Base-by-base conservation (phyloP, 2,888 invertebrate genomes). In the Calephelis perditalis region DNA sequence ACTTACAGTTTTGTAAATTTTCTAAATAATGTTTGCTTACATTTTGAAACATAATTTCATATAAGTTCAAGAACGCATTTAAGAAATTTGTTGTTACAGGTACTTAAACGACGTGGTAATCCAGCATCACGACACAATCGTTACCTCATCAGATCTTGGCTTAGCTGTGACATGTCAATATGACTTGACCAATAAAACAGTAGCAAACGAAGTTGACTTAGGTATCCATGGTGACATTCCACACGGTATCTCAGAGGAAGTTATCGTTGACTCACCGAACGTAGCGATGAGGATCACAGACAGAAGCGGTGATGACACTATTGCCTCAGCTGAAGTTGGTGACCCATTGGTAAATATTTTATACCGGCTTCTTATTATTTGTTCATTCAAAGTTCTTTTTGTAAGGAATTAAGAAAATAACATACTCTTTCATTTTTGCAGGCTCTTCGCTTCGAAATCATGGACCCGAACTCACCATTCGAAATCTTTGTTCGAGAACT, bases 401-500 rank as follows among this genome's bases (percentile, higher is more conserved):
- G 26, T 12, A 43, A 12, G 26, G 37, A 5, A 7, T 40, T 35
- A n/a, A 10, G 10, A 56, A 9, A 45, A 10, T 44, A 26, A 26
- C 26, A 4, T 4, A 3, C 57, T 60, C 47, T 47, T 59, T 84
- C 95, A 74, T 69, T 70, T 62, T 71, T 76, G 37, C 71, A 91
- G 91, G 96, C 97, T 45, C 92, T 98, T 61, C 94, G 96, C 78
- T 98, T 98, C 91, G 97, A 97, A 88, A 97, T 98, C 74, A 92
- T 97, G 82, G 97, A 98, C 82, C 95, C 94, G 76, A 96, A 97
- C 89, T 97, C 97, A 75, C 98, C 98, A 43, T 98, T 97, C 90
- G 98, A 98, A 89, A 98, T 98, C 77, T 98, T 98, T 81, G 97
- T 98, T 44, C 94, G 97, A 66, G 97, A 98, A 86, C 92, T 98